A percentile compares a stretch with the other conserved stretches of the same genome.
Conservation (phyloP, 2,797 vertebrate genomes). For the Danio albolineatus region DNA sequence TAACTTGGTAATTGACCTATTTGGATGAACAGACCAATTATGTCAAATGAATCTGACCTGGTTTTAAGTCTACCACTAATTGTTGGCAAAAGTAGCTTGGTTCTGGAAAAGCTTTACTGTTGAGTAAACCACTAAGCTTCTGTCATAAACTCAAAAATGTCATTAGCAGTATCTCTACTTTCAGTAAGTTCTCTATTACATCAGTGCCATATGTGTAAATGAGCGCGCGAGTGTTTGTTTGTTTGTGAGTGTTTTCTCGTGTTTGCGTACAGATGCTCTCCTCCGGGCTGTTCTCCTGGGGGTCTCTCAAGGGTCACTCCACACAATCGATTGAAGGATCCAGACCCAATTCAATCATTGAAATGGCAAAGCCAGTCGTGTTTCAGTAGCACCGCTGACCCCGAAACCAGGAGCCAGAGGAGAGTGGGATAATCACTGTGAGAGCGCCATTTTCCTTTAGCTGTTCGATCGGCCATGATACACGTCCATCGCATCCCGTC, state of each 20-base stretch:
- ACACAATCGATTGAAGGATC: constrained; percentile 77
- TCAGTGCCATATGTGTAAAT: background rate
- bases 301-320: constrained; percentile 77
- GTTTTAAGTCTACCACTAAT: constrained; percentile 3
- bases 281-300: constrained; percentile 63
- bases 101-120: constrained; percentile 6
- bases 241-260: background rate
- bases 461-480: constrained; percentile 62
- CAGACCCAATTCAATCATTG: constrained; percentile 80
- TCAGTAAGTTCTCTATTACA: background rate
- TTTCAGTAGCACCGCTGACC: constrained; percentile 72
- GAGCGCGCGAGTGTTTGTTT: constrained; percentile 1
- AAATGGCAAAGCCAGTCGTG: constrained; percentile 75
- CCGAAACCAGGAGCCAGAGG: constrained; percentile 69
- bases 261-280: constrained; percentile 44
- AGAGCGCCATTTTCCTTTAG: constrained; percentile 62
- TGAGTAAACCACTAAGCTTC: background rate
- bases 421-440: constrained; percentile 74
- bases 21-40: background rate
- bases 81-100: background rate
- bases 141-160: background rate
- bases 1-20: background rate
- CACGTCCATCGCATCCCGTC: constrained; percentile 28
- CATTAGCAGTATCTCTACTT: too few relatives aligned
- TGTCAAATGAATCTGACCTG: constrained; percentile 9